Conservation (phyloP, 2,888 invertebrate species). For the Dyspetes luteomarginatus region DNA sequence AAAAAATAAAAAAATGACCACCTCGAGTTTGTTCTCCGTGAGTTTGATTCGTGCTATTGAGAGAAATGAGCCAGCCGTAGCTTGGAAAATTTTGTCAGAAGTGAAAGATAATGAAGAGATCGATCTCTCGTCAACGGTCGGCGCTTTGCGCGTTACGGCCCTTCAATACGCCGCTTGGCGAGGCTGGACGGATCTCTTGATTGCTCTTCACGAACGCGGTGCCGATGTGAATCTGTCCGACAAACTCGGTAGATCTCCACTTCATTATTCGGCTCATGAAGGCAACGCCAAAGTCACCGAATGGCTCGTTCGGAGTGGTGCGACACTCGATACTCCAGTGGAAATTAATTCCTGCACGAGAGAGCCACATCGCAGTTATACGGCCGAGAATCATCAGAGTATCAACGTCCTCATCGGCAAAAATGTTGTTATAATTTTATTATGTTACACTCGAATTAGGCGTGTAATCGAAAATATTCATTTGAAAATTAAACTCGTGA, state of each 20-base stretch:
- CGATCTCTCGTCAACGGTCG: slow-evolving; percentile 59
- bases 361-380: slow-evolving; percentile 45
- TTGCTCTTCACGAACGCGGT: slow-evolving; percentile 61
- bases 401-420: slow-evolving; percentile 54
- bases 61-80: slow-evolving; percentile 52
- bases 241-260: slow-evolving; percentile 78
- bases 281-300: slow-evolving; percentile 73
- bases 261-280: slow-evolving; percentile 78
- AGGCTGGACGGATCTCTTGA: slow-evolving; percentile 65
- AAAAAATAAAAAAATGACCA: slow-evolving; percentile 55
- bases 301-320: slow-evolving; percentile 70
- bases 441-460: not conserved
- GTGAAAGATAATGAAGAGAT: slow-evolving; percentile 19
- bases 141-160: slow-evolving; percentile 65
- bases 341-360: slow-evolving; percentile 63
- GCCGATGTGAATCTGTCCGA: slow-evolving; percentile 71
- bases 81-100: slow-evolving; percentile 56
- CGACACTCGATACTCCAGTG: slow-evolving; percentile 61
- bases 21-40: slow-evolving; percentile 20
- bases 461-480: not conserved
- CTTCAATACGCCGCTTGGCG: slow-evolving; percentile 73
- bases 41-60: slow-evolving; percentile 66
- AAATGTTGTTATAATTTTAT: slow-evolving; percentile 45
- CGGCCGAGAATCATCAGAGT: slow-evolving; percentile 9
- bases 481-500: no score